phyloP scores from a whole-genome alignment of 2,797 vertebrate genomes.

The Eulemur mongoz region DNA sequence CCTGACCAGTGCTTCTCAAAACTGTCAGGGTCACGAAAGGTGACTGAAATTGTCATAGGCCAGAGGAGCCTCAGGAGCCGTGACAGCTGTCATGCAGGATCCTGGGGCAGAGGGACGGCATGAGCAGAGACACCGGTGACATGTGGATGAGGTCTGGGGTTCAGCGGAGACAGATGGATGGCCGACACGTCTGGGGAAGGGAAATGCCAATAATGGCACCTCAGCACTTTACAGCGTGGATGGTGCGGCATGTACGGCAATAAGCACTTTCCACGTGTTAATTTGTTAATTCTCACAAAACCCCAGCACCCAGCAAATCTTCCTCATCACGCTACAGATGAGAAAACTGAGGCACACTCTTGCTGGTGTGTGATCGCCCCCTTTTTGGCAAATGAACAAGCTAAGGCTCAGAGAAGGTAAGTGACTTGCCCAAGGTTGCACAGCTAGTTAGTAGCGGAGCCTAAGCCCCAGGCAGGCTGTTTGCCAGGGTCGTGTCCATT shows the following conservation, averaged over 20 bases:
- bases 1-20: neutral
- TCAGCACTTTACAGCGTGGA: neutral
- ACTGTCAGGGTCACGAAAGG: neutral
- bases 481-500: neutral
- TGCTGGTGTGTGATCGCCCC: neutral
- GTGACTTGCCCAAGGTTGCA: neutral
- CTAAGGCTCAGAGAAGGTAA: neutral
- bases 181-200: neutral
- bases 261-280: neutral
- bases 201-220: neutral
- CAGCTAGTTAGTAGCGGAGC: neutral
- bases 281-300: neutral
- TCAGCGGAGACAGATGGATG: neutral
- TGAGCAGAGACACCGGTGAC: neutral
- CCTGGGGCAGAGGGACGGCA: neutral
- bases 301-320: neutral
- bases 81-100: no score
- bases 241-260: neutral
- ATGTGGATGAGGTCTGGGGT: neutral
- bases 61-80: neutral
- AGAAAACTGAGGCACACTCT: neutral
- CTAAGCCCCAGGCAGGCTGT: neutral
- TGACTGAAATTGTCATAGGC: neutral
- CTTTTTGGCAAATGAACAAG: neutral
- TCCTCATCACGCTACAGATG: neutral